phyloP scores from a whole-genome alignment of 2,797 vertebrate species.

The Pipistrellus kuhlii region DNA sequence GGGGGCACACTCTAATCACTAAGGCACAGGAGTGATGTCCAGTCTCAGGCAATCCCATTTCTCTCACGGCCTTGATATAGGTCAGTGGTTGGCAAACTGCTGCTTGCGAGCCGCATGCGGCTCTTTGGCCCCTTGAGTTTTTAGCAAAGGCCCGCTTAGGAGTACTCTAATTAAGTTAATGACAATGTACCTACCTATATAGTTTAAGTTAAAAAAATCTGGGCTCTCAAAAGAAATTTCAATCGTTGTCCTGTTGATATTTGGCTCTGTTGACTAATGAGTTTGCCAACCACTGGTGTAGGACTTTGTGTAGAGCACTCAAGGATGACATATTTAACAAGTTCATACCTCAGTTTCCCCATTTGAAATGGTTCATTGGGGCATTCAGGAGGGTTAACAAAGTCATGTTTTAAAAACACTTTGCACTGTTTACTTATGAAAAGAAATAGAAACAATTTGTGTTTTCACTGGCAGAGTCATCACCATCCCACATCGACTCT shows the following conservation, averaged over 20 bases:
- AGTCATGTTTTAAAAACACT: neutral
- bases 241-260: too few species aligned
- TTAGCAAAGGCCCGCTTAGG: too few species aligned
- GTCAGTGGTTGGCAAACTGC: too few species aligned
- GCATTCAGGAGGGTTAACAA: neutral
- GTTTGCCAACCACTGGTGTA: neutral
- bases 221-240: too few species aligned
- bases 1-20: neutral
- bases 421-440: conserved; percentile 18
- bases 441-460: conserved; percentile 36
- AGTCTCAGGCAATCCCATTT: neutral
- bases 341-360: neutral
- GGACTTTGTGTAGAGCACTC: neutral
- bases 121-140: too few species aligned
- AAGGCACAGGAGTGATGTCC: neutral
- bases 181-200: too few species aligned
- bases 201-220: too few species aligned
- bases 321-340: neutral
- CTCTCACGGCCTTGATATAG: neutral
- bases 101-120: too few species aligned
- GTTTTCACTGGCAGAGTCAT: conserved; percentile 30
- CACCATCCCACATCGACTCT: neutral
- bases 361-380: neutral
- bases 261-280: too few species aligned
- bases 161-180: too few species aligned